These are phyloP conservation scores for Neodon shergylaensis DNA, from an alignment of 2,113 vertebrate genomes.

Conservation along the genomic window DNA sequence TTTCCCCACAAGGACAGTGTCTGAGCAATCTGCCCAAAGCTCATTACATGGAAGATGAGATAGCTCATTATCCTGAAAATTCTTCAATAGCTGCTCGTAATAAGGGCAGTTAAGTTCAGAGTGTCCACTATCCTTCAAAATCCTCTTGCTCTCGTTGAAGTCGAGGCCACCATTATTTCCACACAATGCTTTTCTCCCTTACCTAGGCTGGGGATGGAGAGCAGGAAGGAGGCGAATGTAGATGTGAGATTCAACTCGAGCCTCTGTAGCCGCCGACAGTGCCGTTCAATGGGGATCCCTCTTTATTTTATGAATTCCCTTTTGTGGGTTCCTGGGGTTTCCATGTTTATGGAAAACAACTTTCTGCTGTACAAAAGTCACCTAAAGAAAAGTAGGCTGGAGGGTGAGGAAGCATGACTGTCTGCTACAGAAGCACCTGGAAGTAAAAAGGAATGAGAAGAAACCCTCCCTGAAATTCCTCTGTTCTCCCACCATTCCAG, in stretches of 20 bases:
- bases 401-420: background rate
- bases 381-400: background rate
- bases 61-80: constrained; percentile 78
- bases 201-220: background rate
- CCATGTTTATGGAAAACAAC: background rate
- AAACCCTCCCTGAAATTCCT: background rate
- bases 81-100: constrained; percentile 75
- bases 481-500: background rate
- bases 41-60: constrained; percentile 76
- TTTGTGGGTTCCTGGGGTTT: background rate
- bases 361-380: constrained; percentile 1
- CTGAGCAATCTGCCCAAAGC: constrained; percentile 38
- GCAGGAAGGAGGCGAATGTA: too few relatives aligned
- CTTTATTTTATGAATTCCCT: background rate
- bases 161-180: constrained; percentile 45
- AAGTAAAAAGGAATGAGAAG: background rate
- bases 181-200: constrained; percentile 52
- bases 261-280: background rate
- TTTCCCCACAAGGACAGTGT: background rate
- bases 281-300: background rate
- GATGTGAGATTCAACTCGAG: background rate
- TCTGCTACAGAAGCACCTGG: background rate
- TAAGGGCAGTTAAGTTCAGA: constrained; percentile 77
- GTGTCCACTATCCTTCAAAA: constrained; percentile 67
- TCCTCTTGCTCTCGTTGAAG: constrained; percentile 52